Conservation (phyloP, 92 coral and sea anemone species). For the Metridium senile region DNA sequence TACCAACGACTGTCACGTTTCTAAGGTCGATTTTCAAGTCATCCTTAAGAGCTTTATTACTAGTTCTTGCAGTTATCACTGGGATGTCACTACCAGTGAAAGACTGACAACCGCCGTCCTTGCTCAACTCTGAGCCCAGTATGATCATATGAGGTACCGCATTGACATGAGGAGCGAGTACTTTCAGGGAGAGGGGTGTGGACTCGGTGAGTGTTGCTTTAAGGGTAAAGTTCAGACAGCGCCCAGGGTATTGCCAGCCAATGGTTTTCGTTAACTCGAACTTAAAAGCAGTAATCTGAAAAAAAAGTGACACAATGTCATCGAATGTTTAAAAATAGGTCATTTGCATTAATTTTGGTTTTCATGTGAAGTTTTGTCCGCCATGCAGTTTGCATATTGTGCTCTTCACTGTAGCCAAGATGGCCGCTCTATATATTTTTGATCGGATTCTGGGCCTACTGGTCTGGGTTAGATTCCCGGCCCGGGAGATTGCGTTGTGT, state of each 20-base stretch:
- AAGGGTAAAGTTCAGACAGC: slow-evolving; percentile 44
- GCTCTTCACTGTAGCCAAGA: too few species aligned
- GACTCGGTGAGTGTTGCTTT: slow-evolving; percentile 44
- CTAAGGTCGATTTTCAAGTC: slow-evolving; percentile 60
- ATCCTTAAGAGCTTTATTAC: slow-evolving; percentile 41
- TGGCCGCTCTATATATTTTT: too few species aligned
- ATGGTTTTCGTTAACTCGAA: slow-evolving; percentile 37
- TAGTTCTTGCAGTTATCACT: slow-evolving; percentile 48
- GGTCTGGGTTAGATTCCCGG: too few species aligned
- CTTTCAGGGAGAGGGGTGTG: slow-evolving; percentile 45
- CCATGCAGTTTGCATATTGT: too few species aligned
- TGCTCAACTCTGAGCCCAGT: slow-evolving; percentile 17
- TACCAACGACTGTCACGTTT: slow-evolving; percentile 36
- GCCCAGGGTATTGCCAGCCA: slow-evolving; percentile 58
- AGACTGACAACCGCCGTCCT: slow-evolving; percentile 17
- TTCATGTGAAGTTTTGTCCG: too few species aligned
- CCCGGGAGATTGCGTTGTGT: too few species aligned
- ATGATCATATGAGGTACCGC: slow-evolving; percentile 53
- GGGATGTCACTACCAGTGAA: slow-evolving; percentile 45
- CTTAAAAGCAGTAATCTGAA: slow-evolving; percentile 44
- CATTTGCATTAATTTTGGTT: too few species aligned
- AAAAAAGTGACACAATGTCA: too few species aligned
- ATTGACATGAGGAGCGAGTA: slow-evolving; percentile 50
- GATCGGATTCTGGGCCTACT: too few species aligned
- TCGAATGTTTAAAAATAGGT: too few species aligned